Percentiles rank a stretch among this genome's conserved stretches.
Evolutionary conservation across 1,140 invertebrate species (phyloP).

Genomic region (Gryon sp.): DNA sequence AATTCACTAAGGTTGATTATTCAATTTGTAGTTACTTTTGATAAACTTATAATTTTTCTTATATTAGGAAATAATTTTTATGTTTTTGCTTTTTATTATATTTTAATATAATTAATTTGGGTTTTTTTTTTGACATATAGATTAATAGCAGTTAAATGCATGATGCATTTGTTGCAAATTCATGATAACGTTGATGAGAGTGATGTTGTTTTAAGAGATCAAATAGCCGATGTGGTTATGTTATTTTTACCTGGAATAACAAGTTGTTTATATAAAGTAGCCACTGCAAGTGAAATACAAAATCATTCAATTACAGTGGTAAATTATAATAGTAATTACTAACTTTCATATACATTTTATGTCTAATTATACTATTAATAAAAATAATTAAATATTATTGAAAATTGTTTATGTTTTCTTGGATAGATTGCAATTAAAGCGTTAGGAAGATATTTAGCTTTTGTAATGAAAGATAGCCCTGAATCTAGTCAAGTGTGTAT

Average conservation of each 20-base stretch:
- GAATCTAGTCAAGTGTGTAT: slow-evolving; percentile 45
- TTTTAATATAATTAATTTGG: neutral
- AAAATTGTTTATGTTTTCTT: too few species aligned
- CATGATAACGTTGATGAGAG: slow-evolving; percentile 74
- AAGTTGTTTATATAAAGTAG: slow-evolving; percentile 80
- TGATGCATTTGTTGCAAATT: slow-evolving; percentile 81
- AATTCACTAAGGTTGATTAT: slow-evolving; percentile 79
- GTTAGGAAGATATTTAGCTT: slow-evolving; percentile 76
- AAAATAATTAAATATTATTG: slow-evolving; percentile 34
- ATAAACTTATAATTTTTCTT: too few species aligned
- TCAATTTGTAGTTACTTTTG: too few species aligned
- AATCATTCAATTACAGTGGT: slow-evolving; percentile 83
- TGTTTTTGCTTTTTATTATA: neutral
- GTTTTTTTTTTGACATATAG: slow-evolving; percentile 68
- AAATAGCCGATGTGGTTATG: slow-evolving; percentile 81
- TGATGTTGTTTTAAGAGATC: slow-evolving; percentile 74
- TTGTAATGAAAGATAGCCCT: slow-evolving; percentile 78
- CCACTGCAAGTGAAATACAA: slow-evolving; percentile 80
- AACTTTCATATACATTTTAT: slow-evolving; percentile 11
- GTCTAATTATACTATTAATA: slow-evolving; percentile 10
- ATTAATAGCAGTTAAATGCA: slow-evolving; percentile 80
- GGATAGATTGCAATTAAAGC: slow-evolving; percentile 78
- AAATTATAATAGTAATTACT: slow-evolving; percentile 41
- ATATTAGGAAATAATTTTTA: too few species aligned
- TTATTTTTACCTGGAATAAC: slow-evolving; percentile 83